These are phyloP conservation scores for Leptoclinus maculatus DNA, from an alignment of 2,797 vertebrate species.

Conservation along the genomic window DNA sequence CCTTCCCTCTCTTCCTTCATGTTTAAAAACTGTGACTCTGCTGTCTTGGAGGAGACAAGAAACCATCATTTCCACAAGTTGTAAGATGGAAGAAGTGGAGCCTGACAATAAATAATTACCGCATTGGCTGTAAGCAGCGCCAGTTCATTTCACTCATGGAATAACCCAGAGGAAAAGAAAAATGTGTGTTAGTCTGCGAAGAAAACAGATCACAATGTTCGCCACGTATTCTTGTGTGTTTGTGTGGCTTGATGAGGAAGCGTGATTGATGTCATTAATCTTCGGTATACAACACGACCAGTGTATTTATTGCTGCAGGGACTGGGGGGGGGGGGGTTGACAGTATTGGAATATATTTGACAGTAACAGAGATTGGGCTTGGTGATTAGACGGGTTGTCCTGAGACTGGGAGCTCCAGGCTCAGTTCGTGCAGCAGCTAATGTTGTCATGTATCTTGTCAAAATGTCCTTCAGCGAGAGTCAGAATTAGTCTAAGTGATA, in stretches of 20 bases:
- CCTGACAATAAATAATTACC: slow-evolving; percentile 59
- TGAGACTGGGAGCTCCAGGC: slow-evolving; percentile 11
- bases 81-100: slow-evolving; percentile 39
- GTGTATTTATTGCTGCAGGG: slow-evolving; percentile 45
- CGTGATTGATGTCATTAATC: slow-evolving; percentile 66
- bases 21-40: slow-evolving; percentile 13
- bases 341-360: slow-evolving; percentile 37
- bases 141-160: slow-evolving; percentile 62
- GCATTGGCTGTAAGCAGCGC: slow-evolving; percentile 18
- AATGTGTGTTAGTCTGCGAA: slow-evolving; percentile 26
- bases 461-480: slow-evolving; percentile 24
- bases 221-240: slow-evolving; percentile 19
- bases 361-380: slow-evolving; percentile 36
- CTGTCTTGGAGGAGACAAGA: background rate
- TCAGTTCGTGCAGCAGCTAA: slow-evolving; percentile 5
- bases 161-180: slow-evolving; percentile 54
- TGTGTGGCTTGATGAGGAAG: slow-evolving; percentile 39
- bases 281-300: slow-evolving; percentile 14
- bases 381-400: slow-evolving; percentile 25
- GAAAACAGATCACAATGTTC: slow-evolving; percentile 41
- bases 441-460: slow-evolving; percentile 11
- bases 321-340: background rate
- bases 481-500: background rate
- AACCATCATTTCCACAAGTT: slow-evolving; percentile 9
- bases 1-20: background rate